A percentile compares a stretch with the other conserved stretches of the same genome.
Evolutionary conservation across 2,888 invertebrate species (phyloP).

Genomic region (Drosophila meridionalis): DNA sequence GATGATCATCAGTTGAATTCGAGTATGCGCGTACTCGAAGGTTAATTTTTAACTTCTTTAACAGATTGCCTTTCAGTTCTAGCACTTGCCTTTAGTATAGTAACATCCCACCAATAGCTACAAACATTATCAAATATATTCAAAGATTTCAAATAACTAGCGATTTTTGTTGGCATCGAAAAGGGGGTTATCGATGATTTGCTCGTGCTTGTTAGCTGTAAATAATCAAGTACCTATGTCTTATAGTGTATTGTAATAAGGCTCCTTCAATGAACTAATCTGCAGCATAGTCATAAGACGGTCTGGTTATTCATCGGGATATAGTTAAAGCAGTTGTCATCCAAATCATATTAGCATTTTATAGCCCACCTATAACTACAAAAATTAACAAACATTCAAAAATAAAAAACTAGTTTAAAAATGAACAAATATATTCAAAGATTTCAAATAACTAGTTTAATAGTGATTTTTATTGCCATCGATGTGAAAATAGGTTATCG

Average conservation of each 20-base stretch:
- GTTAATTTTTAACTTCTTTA: constrained; percentile 8
- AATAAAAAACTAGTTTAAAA: too few relatives aligned
- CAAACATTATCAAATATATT: neutral
- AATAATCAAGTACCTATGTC: too few relatives aligned
- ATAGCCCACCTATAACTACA: too few relatives aligned
- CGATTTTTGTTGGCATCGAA: neutral
- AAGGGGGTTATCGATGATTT: neutral
- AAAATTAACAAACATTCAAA: too few relatives aligned
- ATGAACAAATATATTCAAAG: neutral
- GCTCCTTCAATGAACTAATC: too few relatives aligned
- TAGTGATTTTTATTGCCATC: neutral
- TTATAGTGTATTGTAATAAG: too few relatives aligned
- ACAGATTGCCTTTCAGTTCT: constrained; percentile 19
- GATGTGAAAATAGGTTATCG: neutral
- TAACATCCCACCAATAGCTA: constrained; percentile 24
- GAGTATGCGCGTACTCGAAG: constrained; percentile 38
- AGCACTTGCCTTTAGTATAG: neutral
- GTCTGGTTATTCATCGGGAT: too few relatives aligned
- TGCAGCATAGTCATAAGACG: too few relatives aligned
- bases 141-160: neutral
- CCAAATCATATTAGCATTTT: too few relatives aligned
- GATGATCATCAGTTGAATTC: constrained; percentile 75
- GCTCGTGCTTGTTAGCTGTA: neutral
- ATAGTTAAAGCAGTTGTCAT: too few relatives aligned
- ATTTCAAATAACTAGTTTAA: neutral